Percentiles rank a stretch among this genome's conserved stretches.
phyloP scores from a whole-genome alignment of 1,140 invertebrate genomes.

The Orchestia grillus region DNA sequence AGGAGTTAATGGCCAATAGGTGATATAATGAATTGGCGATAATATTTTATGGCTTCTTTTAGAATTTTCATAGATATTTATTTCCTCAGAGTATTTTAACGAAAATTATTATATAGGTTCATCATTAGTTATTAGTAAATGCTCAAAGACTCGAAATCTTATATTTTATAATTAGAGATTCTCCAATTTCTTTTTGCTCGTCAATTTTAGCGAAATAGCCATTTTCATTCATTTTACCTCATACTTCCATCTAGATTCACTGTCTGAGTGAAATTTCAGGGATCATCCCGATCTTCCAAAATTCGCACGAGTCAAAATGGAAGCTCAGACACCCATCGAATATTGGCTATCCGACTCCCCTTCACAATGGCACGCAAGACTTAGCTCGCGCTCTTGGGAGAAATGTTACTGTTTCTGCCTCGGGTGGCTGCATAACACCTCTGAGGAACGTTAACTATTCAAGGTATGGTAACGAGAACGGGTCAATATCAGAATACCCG shows the following conservation, averaged over 20 bases:
- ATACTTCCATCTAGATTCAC: not conserved
- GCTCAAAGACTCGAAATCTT: too few relatives aligned
- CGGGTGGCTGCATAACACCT: not conserved
- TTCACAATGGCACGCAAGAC: not conserved
- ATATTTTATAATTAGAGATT: too few relatives aligned
- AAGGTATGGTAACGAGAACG: not conserved
- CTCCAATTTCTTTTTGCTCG: too few relatives aligned
- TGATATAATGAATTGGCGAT: too few relatives aligned
- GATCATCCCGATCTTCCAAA: too few relatives aligned
- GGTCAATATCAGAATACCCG: not conserved
- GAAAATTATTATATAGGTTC: too few relatives aligned
- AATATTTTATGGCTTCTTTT: too few relatives aligned
- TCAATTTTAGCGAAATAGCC: not conserved
- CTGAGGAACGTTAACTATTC: not conserved
- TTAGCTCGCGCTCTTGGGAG: not conserved
- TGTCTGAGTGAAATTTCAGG: too few relatives aligned
- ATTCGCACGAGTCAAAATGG: not conserved
- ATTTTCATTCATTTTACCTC: not conserved
- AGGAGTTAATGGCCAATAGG: too few relatives aligned
- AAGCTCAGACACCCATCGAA: not conserved
- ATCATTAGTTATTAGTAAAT: too few relatives aligned
- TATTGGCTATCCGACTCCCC: not conserved
- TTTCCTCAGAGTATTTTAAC: too few relatives aligned
- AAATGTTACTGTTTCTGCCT: not conserved
- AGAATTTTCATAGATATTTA: too few relatives aligned